Conservation (phyloP, 2,113 vertebrate species). For the Ophthalmolycus amberensis region DNA sequence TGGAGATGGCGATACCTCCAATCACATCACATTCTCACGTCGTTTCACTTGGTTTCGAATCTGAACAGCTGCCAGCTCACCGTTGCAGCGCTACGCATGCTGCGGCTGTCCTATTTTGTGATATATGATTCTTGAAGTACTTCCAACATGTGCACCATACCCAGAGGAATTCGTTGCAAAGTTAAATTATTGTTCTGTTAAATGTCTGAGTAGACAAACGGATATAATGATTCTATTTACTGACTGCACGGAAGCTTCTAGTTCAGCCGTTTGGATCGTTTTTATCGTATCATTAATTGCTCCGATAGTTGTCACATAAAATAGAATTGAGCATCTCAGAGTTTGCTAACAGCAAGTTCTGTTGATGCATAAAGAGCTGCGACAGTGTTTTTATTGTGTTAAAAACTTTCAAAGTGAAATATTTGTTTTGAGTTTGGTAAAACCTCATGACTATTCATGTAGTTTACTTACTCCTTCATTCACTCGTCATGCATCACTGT, state of each 20-base stretch:
- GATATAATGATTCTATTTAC: background rate
- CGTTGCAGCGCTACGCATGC: background rate
- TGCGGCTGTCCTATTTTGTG: background rate
- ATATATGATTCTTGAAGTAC: slow-evolving; percentile 4
- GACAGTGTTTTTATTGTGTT: background rate
- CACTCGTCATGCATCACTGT: background rate
- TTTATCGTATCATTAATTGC: background rate
- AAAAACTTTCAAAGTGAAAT: background rate
- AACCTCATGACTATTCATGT: background rate
- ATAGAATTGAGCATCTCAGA: background rate
- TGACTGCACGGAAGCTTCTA: background rate
- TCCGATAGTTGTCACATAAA: background rate
- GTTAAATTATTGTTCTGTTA: background rate
- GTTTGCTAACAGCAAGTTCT: background rate
- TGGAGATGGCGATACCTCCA: slow-evolving; percentile 22
- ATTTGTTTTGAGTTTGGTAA: background rate
- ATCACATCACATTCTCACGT: slow-evolving; percentile 11
- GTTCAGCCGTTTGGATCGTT: background rate
- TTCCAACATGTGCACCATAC: background rate
- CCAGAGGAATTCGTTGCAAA: background rate
- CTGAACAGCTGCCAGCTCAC: slow-evolving; percentile 42
- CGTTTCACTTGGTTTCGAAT: background rate
- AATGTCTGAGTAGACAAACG: background rate
- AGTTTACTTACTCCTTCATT: background rate
- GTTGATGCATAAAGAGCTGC: background rate